Conservation (phyloP, 1,140 invertebrate genomes). For the Gerris buenoi region DNA sequence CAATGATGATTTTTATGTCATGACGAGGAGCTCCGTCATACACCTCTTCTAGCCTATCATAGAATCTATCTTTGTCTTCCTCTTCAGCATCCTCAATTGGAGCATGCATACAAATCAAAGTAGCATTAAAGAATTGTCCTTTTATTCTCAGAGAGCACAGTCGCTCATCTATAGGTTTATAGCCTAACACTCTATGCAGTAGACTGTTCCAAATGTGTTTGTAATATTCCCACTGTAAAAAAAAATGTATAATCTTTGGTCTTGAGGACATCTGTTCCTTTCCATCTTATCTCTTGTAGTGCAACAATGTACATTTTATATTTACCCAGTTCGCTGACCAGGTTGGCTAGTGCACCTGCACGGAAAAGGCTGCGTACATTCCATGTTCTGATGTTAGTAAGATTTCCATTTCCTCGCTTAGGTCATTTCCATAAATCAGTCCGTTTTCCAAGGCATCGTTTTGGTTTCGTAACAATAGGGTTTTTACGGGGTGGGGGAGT, state of each 20-base stretch:
- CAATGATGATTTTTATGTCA: no score
- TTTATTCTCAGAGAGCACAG: no score
- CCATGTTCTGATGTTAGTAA: slow-evolving; percentile 18
- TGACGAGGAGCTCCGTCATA: no score
- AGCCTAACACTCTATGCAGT: no score
- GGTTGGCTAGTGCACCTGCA: slow-evolving; percentile 10
- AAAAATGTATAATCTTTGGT: slow-evolving; percentile 4
- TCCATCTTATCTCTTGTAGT: slow-evolving; percentile 17
- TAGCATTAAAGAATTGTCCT: no score
- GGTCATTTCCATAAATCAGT: slow-evolving; percentile 6
- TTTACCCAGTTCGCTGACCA: slow-evolving; percentile 15
- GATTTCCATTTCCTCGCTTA: slow-evolving; percentile 4
- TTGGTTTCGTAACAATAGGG: slow-evolving; percentile 6
- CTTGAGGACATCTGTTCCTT: slow-evolving; percentile 3
- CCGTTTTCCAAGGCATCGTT: slow-evolving; percentile 10
- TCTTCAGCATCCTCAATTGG: no score
- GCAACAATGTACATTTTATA: slow-evolving; percentile 18
- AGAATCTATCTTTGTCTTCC: no score
- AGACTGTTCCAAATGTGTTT: no score
- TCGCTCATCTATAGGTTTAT: no score
- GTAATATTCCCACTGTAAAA: slow-evolving; percentile 6
- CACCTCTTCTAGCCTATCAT: no score
- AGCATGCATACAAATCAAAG: no score
- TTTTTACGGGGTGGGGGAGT: slow-evolving; percentile 13
- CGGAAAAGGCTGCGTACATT: slow-evolving; percentile 15